Conservation (phyloP, 2,113 vertebrate genomes). For the Nesoenas mayeri region DNA sequence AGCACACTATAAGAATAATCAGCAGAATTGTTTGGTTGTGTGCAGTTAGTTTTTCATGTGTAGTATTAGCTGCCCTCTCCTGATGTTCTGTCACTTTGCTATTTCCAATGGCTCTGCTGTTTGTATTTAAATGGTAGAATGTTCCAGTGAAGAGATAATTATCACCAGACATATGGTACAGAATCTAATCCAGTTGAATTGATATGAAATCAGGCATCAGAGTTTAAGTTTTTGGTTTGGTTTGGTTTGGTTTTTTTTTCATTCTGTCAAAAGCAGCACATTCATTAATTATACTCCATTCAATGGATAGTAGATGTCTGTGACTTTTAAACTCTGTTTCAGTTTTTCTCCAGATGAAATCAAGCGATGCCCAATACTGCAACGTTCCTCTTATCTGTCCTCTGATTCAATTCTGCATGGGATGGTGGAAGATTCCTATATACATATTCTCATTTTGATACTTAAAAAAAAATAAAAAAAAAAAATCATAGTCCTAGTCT, state of each 20-base stretch:
- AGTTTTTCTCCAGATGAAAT: not conserved
- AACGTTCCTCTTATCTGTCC: not conserved
- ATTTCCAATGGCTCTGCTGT: not conserved
- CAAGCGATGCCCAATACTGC: not conserved
- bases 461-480: not conserved
- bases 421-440: not conserved
- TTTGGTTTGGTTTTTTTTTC: no score
- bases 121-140: not conserved
- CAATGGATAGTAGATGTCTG: not conserved
- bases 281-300: not conserved
- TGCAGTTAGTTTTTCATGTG: not conserved
- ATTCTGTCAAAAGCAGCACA: not conserved
- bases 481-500: not conserved
- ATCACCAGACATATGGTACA: not conserved
- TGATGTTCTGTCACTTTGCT: not conserved
- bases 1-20: not conserved
- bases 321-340: not conserved
- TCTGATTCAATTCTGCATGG: not conserved
- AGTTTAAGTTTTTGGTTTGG: accelerated
- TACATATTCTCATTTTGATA: not conserved
- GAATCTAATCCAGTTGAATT: not conserved
- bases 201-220: not conserved
- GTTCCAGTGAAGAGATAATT: not conserved
- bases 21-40: not conserved
- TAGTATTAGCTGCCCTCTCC: not conserved